Percentiles rank a stretch among this genome's conserved stretches.
phyloP scores from a whole-genome alignment of 1,140 invertebrate genomes.

The Procambarus clarkii region DNA sequence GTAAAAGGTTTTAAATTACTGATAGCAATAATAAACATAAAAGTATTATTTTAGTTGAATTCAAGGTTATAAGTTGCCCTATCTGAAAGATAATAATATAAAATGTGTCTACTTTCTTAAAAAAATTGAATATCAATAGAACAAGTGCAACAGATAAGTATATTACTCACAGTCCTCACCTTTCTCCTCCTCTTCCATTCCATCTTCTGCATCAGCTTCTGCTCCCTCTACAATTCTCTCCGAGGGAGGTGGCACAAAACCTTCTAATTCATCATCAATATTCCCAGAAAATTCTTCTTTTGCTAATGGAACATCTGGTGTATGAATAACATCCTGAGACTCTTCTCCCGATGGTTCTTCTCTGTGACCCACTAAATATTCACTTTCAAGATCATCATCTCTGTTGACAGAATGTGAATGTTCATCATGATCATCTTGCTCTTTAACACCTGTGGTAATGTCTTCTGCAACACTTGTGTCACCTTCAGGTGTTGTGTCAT shows the following conservation, averaged over 20 bases:
- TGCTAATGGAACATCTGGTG: slow-evolving; percentile 38
- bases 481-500: slow-evolving; percentile 44
- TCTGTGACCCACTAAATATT: slow-evolving; percentile 3
- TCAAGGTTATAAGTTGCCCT: no score
- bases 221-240: slow-evolving; percentile 67
- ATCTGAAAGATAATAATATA: no score
- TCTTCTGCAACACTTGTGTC: slow-evolving; percentile 50
- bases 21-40: not conserved
- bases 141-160: not conserved
- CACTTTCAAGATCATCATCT: not conserved
- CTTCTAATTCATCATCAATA: slow-evolving; percentile 6
- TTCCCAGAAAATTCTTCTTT: slow-evolving; percentile 18
- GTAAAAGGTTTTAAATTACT: not conserved
- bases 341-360: slow-evolving; percentile 28
- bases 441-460: slow-evolving; percentile 73
- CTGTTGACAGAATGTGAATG: not conserved
- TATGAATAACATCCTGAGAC: not conserved
- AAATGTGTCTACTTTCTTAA: not conserved
- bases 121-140: not conserved
- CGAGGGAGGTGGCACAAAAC: not conserved
- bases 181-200: slow-evolving; percentile 54
- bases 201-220: slow-evolving; percentile 41
- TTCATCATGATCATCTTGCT: slow-evolving; percentile 56
- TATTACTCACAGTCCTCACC: slow-evolving; percentile 42
- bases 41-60: not conserved